phyloP scores from a whole-genome alignment of 2,888 invertebrate genomes.

The Celastrina argiolus region DNA sequence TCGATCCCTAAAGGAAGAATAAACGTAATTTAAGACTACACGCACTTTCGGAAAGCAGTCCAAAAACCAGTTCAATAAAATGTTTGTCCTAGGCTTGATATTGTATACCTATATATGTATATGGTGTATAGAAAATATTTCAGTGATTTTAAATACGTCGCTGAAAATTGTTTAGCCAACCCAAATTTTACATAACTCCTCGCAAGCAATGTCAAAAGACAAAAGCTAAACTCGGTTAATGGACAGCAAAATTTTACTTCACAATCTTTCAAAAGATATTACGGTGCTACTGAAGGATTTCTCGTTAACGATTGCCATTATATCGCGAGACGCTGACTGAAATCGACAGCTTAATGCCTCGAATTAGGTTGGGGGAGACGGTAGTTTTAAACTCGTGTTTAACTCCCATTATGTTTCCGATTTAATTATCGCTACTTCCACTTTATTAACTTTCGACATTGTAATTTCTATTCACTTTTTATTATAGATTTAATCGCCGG shows the following conservation, averaged over 20 bases:
- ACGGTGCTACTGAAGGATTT: conserved; percentile 15
- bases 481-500: background rate
- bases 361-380: conserved; percentile 22
- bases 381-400: conserved; percentile 25
- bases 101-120: too few species aligned
- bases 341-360: conserved; percentile 24
- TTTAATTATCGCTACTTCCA: conserved; percentile 22
- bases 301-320: conserved; percentile 24
- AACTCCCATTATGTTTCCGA: conserved; percentile 25
- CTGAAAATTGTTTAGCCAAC: too few species aligned
- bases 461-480: conserved; percentile 11
- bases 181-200: too few species aligned
- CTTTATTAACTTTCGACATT: conserved; percentile 19
- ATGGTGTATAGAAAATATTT: too few species aligned
- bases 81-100: too few species aligned
- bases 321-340: conserved; percentile 19
- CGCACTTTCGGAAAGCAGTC: too few species aligned
- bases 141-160: too few species aligned
- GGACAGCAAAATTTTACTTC: background rate
- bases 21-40: too few species aligned
- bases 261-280: conserved; percentile 2
- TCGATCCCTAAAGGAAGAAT: too few species aligned
- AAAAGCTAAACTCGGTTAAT: background rate
- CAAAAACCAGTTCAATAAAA: too few species aligned
- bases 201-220: background rate